Conservation (phyloP, 2,113 vertebrate genomes). For the Triplophysa siluroides region DNA sequence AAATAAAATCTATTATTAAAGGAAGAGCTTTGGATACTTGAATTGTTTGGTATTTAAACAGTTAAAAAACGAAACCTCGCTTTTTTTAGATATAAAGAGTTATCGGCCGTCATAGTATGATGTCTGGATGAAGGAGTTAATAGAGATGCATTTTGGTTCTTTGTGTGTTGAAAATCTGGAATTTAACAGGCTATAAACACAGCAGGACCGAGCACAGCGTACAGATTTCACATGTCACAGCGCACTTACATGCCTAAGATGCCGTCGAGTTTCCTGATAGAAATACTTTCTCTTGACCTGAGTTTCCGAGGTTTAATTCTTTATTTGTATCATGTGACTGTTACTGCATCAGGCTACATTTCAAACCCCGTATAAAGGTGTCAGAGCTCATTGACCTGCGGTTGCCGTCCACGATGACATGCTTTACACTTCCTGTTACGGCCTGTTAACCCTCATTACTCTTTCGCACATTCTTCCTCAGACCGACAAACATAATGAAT, state of each 20-base stretch:
- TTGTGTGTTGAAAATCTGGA: neutral
- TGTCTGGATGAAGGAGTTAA: neutral
- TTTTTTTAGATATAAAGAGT: neutral
- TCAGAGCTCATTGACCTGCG: neutral
- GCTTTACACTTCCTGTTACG: slow-evolving; percentile 36
- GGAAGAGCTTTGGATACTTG: too few relatives aligned
- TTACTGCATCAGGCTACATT: slow-evolving; percentile 5
- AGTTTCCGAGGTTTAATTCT: neutral
- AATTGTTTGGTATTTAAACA: neutral
- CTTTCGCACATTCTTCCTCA: slow-evolving; percentile 31
- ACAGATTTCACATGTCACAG: neutral
- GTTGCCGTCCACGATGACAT: slow-evolving; percentile 4
- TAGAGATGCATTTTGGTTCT: neutral
- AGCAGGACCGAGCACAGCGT: neutral
- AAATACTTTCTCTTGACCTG: neutral
- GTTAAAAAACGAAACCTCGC: neutral
- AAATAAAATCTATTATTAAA: too few relatives aligned
- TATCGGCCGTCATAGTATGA: neutral
- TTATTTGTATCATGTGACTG: neutral
- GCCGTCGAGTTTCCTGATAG: neutral
- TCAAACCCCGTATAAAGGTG: slow-evolving; percentile 16
- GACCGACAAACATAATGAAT: slow-evolving; percentile 10
- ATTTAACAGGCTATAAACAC: neutral
- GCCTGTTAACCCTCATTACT: slow-evolving; percentile 35
- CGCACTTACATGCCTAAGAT: slow-evolving; percentile 18